These are phyloP conservation scores for Acleris sparsana DNA, from an alignment of 2,888 invertebrate genomes.

Conservation along the genomic window DNA sequence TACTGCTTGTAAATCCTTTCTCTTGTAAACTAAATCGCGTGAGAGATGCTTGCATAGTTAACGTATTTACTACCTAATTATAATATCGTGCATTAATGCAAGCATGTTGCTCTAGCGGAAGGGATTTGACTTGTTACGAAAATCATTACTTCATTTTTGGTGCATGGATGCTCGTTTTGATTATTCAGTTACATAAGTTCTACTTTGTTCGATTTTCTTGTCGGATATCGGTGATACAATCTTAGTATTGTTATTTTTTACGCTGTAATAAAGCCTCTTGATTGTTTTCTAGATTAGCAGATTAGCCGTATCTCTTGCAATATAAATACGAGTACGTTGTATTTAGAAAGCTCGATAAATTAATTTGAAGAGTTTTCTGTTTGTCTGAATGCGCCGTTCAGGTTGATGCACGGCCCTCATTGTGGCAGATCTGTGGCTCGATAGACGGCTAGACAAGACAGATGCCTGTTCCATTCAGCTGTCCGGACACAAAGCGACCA, in stretches of 20 bases:
- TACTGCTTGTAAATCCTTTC: constrained; percentile 23
- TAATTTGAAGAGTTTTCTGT: constrained; percentile 19
- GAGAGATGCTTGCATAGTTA: constrained; percentile 50
- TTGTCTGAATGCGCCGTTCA: constrained; percentile 35
- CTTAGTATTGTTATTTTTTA: constrained; percentile 14
- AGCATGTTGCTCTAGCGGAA: constrained; percentile 51
- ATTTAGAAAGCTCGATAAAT: constrained; percentile 21
- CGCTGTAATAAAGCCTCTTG: constrained; percentile 11
- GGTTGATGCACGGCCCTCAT: constrained; percentile 51
- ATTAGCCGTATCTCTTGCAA: constrained; percentile 14
- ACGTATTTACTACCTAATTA: constrained; percentile 52
- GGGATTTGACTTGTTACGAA: constrained; percentile 47
- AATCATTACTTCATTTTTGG: constrained; percentile 46
- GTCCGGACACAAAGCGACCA: constrained; percentile 58
- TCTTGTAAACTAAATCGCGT: constrained; percentile 32
- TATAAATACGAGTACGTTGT: constrained; percentile 14
- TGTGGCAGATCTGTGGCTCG: constrained; percentile 42
- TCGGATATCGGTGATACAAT: constrained; percentile 15
- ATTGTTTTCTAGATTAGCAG: constrained; percentile 22
- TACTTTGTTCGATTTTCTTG: constrained; percentile 1
- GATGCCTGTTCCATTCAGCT: constrained; percentile 66
- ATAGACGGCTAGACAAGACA: constrained; percentile 54
- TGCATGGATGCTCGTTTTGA: constrained; percentile 44
- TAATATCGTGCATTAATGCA: constrained; percentile 49
- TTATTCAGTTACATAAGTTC: constrained; percentile 30